These are phyloP conservation scores for Pseudomyrmex sp. DNA, from an alignment of 1,140 invertebrate genomes.

Conservation along the genomic window DNA sequence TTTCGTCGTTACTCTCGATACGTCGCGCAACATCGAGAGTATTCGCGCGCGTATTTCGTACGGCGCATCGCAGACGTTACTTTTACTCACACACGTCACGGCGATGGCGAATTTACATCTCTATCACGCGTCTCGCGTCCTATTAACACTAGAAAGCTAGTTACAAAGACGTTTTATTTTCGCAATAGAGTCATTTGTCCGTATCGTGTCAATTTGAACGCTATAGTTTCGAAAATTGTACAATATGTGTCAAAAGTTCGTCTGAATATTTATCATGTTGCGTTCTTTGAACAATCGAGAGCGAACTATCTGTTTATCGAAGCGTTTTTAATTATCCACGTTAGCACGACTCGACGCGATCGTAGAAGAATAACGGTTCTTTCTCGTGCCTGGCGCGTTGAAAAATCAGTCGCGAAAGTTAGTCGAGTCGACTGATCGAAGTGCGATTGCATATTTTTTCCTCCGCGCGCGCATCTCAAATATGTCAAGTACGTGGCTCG, in stretches of 20 bases:
- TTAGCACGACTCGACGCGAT: too few species aligned
- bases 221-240: background rate
- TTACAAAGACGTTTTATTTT: background rate
- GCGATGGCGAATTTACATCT: background rate
- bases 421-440: background rate
- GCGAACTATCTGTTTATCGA: too few species aligned
- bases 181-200: conserved; percentile 2
- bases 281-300: too few species aligned
- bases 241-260: background rate
- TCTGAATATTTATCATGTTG: background rate
- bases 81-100: conserved; percentile 26
- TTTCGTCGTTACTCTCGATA: conserved; percentile 54
- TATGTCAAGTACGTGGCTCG: too few species aligned
- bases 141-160: conserved; percentile 22
- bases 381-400: too few species aligned
- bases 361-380: too few species aligned
- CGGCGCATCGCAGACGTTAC: conserved; percentile 22
- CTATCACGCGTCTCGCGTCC: conserved; percentile 2
- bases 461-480: background rate
- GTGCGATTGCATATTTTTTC: background rate
- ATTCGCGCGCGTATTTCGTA: conserved; percentile 24
- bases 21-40: conserved; percentile 47
- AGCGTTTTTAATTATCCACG: too few species aligned
- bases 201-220: background rate
- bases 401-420: background rate